Percentiles rank a stretch among this genome's conserved stretches.
Conservation (phyloP, 2,888 invertebrate genomes). For the Bombylius major region DNA sequence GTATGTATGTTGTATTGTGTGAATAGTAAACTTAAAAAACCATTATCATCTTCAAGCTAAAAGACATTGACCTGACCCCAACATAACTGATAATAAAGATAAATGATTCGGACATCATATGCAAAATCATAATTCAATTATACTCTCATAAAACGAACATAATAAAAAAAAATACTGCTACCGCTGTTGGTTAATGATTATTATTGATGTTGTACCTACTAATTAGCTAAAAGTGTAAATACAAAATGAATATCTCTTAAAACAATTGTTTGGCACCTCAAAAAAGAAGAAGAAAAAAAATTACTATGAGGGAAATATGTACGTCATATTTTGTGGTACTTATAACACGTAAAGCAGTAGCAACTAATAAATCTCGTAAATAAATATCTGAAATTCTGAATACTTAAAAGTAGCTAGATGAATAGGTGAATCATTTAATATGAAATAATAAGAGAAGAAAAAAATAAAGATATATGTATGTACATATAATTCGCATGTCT, state of each 20-base stretch:
- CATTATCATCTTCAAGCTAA: neutral
- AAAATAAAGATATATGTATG: too few species aligned
- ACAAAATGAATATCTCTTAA: constrained; percentile 1
- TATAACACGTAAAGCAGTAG: too few species aligned
- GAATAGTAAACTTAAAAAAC: neutral
- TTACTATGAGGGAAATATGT: too few species aligned
- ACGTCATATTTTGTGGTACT: too few species aligned
- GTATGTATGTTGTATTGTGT: neutral
- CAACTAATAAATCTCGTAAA: too few species aligned
- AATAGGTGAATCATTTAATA: too few species aligned
- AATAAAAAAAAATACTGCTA: too few species aligned
- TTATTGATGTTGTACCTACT: constrained; percentile 2
- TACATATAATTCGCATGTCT: neutral
- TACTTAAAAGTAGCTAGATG: too few species aligned
- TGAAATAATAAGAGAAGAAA: neutral
- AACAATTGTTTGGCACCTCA: constrained; percentile 5
- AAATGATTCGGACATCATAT: constrained; percentile 9
- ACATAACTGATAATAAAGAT: constrained; percentile 2
- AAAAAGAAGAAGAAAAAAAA: too few species aligned
- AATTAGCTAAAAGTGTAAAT: constrained; percentile 3
- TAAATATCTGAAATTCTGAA: too few species aligned
- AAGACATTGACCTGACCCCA: constrained; percentile 14
- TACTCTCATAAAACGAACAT: too few species aligned
- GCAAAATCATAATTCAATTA: too few species aligned
- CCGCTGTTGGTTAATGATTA: neutral